Conservation (phyloP, 2,888 invertebrate genomes). For the Embidobia sp. region DNA sequence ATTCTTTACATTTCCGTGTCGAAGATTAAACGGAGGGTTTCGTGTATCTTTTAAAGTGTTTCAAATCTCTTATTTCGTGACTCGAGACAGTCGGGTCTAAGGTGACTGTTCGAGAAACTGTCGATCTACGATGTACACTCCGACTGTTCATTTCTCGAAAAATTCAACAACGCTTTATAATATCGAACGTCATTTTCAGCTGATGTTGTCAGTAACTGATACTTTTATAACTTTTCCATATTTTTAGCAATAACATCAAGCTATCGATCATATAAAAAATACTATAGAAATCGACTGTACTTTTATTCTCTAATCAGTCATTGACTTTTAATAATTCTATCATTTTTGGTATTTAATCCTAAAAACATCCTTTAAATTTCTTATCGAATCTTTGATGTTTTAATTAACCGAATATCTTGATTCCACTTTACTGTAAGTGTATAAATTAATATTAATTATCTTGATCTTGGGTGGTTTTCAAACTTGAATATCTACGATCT, state of each 20-base stretch:
- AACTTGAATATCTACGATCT: constrained; percentile 23
- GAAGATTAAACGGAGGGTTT: constrained; percentile 30
- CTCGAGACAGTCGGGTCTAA: constrained; percentile 33
- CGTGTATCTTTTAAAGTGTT: constrained; percentile 28
- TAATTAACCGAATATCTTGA: constrained; percentile 33
- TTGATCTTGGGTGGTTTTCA: neutral
- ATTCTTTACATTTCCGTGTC: constrained; percentile 17
- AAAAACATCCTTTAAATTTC: too few species aligned
- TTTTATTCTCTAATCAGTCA: too few species aligned
- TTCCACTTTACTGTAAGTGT: constrained; percentile 9
- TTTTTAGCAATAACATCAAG: neutral
- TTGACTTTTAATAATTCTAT: constrained; percentile 1
- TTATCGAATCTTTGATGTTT: constrained; percentile 3
- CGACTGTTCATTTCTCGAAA: constrained; percentile 39
- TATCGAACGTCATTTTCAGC: constrained; percentile 42
- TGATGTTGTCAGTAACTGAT: constrained; percentile 34
- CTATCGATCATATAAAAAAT: too few species aligned
- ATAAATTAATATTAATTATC: constrained; percentile 26
- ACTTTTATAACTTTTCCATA: constrained; percentile 21
- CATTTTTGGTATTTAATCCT: too few species aligned
- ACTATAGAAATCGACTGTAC: too few species aligned
- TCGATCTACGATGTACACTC: constrained; percentile 14
- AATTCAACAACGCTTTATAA: constrained; percentile 33
- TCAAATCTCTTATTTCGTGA: constrained; percentile 39
- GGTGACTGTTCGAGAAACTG: constrained; percentile 13